Conservation (phyloP, 2,113 vertebrate species). For the Riparia riparia region DNA sequence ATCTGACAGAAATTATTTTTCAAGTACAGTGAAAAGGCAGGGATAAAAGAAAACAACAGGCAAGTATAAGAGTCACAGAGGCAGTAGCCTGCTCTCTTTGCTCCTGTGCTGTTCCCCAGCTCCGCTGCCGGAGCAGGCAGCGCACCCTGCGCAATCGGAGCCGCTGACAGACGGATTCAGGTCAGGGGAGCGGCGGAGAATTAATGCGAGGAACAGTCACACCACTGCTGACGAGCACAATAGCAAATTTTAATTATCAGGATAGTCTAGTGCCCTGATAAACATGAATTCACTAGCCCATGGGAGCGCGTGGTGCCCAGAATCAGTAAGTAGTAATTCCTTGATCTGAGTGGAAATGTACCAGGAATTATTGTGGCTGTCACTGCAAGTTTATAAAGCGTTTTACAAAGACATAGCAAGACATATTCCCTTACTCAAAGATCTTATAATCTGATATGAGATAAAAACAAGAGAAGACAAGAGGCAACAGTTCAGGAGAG, state of each 20-base stretch:
- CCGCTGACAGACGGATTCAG: neutral
- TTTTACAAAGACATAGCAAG: constrained; percentile 56
- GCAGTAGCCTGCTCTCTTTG: neutral
- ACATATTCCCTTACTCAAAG: constrained; percentile 50
- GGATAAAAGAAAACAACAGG: neutral
- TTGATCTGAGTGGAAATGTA: constrained; percentile 51
- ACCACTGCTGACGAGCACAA: neutral
- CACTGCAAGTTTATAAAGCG: constrained; percentile 58
- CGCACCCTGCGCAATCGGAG: neutral
- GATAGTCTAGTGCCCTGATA: neutral
- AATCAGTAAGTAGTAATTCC: constrained; percentile 4
- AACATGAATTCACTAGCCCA: constrained; percentile 27
- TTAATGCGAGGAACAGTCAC: neutral
- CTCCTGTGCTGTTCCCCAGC: neutral
- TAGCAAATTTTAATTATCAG: constrained; percentile 23
- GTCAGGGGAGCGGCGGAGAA: neutral
- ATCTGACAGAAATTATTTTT: constrained; percentile 8
- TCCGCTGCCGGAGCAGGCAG: neutral
- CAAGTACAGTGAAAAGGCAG: neutral
- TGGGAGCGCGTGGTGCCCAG: neutral
- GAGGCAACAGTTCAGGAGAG: constrained; percentile 64
- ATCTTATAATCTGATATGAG: constrained; percentile 55
- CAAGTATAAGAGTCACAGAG: neutral
- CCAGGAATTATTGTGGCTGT: constrained; percentile 34
- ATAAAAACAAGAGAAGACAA: constrained; percentile 68